phyloP scores from a whole-genome alignment of 1,140 invertebrate species.

The Neoseiulus cucumeris region DNA sequence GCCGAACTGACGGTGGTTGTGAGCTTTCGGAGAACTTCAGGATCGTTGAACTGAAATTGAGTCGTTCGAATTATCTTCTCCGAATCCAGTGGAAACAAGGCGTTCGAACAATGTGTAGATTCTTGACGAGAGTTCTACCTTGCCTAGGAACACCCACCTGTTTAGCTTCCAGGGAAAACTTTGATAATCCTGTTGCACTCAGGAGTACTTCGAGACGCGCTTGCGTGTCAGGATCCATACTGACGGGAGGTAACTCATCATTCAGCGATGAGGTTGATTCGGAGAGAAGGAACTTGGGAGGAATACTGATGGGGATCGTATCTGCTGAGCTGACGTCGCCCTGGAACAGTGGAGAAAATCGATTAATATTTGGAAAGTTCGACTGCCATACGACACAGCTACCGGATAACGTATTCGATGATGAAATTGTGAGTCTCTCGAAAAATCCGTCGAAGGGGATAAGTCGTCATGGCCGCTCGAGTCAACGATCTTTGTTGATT shows the following conservation, averaged over 20 bases:
- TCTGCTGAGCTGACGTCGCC: not conserved
- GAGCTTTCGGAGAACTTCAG: conserved; percentile 51
- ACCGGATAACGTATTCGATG: no score
- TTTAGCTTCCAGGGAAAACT: conserved; percentile 6
- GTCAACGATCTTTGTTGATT: no score
- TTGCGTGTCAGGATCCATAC: conserved; percentile 70
- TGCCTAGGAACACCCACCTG: not conserved
- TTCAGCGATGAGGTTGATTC: not conserved
- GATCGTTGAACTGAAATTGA: conserved; percentile 26
- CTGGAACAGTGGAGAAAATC: not conserved
- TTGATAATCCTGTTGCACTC: conserved; percentile 58
- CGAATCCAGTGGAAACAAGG: no score
- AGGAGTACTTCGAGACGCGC: conserved; percentile 63
- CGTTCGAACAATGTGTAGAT: no score
- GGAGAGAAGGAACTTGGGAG: not conserved
- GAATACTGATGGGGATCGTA: conserved; percentile 2
- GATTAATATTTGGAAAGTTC: not conserved
- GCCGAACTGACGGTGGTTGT: conserved; percentile 77
- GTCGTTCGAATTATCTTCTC: no score
- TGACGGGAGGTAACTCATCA: not conserved
- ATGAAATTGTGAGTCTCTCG: no score
- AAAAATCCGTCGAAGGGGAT: no score
- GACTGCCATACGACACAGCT: no score
- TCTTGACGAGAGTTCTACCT: conserved; percentile 3
- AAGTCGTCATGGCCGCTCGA: no score